Percentiles rank a stretch among this genome's conserved stretches.
Evolutionary conservation across 2,113 vertebrate species (phyloP).

Genomic region (Cathartes aura): DNA sequence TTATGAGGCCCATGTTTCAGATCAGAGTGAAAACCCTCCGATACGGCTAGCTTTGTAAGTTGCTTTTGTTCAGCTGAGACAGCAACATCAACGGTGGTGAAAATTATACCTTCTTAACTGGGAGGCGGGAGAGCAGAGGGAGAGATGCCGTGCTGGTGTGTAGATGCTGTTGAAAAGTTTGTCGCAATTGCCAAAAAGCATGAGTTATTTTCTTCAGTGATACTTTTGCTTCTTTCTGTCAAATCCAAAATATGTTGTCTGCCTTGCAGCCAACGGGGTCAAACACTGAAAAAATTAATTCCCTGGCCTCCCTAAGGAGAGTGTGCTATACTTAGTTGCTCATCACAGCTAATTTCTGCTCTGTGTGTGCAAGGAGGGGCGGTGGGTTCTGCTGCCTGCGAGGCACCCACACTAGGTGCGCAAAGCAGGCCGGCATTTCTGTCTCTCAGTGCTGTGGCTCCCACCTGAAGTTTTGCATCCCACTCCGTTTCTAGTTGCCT

Average conservation of each 20-base stretch:
- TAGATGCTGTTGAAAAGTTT: slow-evolving; percentile 19
- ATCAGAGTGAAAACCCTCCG: background rate
- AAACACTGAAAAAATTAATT: background rate
- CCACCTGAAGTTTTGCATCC: background rate
- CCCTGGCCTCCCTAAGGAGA: background rate
- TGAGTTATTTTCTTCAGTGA: background rate
- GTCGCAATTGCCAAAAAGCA: background rate
- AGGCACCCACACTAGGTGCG: background rate
- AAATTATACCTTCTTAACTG: background rate
- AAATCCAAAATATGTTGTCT: slow-evolving; percentile 2
- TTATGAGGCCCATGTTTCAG: background rate
- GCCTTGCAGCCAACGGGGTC: background rate
- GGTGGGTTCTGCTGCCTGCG: background rate
- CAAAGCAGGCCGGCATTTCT: background rate
- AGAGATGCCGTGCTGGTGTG: background rate
- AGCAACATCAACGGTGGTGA: background rate
- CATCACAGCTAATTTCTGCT: background rate
- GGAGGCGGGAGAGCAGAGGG: background rate
- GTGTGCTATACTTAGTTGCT: background rate
- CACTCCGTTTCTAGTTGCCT: background rate
- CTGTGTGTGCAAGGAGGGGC: background rate
- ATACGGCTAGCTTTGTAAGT: background rate
- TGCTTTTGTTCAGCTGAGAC: slow-evolving; percentile 18
- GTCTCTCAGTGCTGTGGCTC: background rate
- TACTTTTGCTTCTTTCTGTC: background rate